Evolutionary conservation across 1,140 invertebrate genomes (phyloP), one percentile per base, ranked within the genome.

Genomic region (Drosophila pachea): DNA sequence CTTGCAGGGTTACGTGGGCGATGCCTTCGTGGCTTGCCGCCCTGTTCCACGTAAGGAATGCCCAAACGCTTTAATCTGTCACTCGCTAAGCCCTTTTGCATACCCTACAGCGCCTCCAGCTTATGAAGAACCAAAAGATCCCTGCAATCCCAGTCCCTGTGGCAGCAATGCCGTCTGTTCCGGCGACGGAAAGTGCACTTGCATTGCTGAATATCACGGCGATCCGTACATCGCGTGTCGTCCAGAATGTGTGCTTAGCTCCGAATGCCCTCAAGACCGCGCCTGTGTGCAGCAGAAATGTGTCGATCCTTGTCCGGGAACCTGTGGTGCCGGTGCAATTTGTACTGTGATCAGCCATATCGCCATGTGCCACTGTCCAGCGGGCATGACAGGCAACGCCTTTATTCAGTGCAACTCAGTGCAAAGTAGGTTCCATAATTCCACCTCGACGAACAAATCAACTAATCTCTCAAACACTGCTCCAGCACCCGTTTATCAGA

Each of bases 241-340:
- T 73, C 95, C 95, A 14, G 95, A 97, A 89, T 97, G 95, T 89
- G 93, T 95, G 0, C 92, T 95, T 73, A 97, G 95, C 88, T 92
- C 94, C 2, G 95, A 97, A 72, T 97, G 95, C 88, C 90, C 94
- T 0, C 90, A 92, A 48, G 90, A 92, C 45, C 94, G 92, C 83
- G 93, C 94, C 4, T 97, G 95, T 82, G 92, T 93, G 52, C 92
- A 92, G 49, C 93, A 93, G 67, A 94, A 93, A 86, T 96, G 95
- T 86, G 89, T 92, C 3, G 93, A 95, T 90, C 94, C 94, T 29
- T 96, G 95, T 81, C 90, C 92, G 14, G 94, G 93, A 52, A 94
- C 94, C 1, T 96, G 95, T 89, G 95, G 94, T 12, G 79, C 89
- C 49, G 92, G 91, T 74, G 94, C 95, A 5, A 89, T 92, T 42